Percentiles rank a stretch among this genome's conserved stretches.
These are phyloP conservation scores for Chelonoidis abingdonii DNA, from an alignment of 2,113 vertebrate genomes.

Conservation along the genomic window DNA sequence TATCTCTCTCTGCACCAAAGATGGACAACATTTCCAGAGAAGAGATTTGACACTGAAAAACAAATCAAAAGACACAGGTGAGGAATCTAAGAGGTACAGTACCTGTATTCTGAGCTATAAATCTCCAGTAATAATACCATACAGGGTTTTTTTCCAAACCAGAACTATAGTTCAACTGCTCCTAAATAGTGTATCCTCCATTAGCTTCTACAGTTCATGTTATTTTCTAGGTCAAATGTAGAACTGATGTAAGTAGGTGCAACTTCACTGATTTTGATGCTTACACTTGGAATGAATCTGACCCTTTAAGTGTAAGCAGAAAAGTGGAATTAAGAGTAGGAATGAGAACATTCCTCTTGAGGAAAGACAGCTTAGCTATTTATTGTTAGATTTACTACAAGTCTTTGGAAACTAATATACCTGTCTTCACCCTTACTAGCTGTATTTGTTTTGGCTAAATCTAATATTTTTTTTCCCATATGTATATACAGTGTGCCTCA, in stretches of 20 bases:
- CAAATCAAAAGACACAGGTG: constrained; percentile 17
- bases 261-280: not conserved
- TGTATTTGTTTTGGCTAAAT: not conserved
- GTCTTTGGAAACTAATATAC: not conserved
- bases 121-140: not conserved
- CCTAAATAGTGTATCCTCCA: not conserved
- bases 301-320: not conserved
- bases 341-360: not conserved
- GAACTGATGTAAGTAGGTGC: not conserved
- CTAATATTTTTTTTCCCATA: not conserved
- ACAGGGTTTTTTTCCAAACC: not conserved
- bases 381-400: not conserved
- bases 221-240: not conserved
- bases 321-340: not conserved
- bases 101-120: not conserved
- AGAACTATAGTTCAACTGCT: not conserved
- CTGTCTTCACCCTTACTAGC: not conserved
- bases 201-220: not conserved
- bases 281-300: not conserved
- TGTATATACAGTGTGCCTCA: not conserved
- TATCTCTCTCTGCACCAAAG: constrained; percentile 21
- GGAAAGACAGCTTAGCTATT: not conserved
- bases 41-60: constrained; percentile 45
- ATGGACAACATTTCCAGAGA: constrained; percentile 46
- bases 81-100: not conserved